Base-by-base conservation (phyloP, 2,797 vertebrate species). In the Crypturellus tataupa region DNA sequence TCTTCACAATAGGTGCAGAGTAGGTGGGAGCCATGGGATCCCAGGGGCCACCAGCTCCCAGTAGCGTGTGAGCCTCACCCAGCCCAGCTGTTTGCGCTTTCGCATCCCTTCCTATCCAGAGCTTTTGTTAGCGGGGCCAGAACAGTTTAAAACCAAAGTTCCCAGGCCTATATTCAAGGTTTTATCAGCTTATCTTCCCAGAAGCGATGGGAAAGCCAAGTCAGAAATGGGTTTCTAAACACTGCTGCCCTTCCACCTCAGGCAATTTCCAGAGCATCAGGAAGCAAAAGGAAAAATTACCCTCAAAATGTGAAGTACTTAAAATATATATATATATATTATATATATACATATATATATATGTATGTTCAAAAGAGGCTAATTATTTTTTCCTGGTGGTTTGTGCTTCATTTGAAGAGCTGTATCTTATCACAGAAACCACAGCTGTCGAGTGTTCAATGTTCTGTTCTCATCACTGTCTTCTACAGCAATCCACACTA, bases 351-450 rank as follows among this genome's bases (percentile, higher is more conserved):
- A 51, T 1, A 94, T 80, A 80, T 56, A 33, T 18, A 67, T 70
- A 90, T 83, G 75, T 39, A 64, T 83, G 77, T 60, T 89, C n/a
- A 81, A 86, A 93, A 47, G 25, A 80, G 24, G 21, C 31, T 87
- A 83, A 85, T 78, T 62, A 62, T 47, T 87, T 67, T 7, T 69
- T 79, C 75, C 25, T 89, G 47, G 76, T 10, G 12, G 20, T 55
- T 93, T 65, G 55, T 59, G 47, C 69, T 89, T 89, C 35, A 80
- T 79, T n/a, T 46, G 44, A 89, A 75, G 19, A 27, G n/a, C 80
- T 83, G 80, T 51, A 12, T 58, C 88, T 88, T 95, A 92, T 84
- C 91, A 76, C 0, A 83, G 29, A 94, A 94, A 84, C 65, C 80
- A 67, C 89, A 95, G 91, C 85, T 94, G 87, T 63, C 77, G 69